Evolutionary conservation across 2,797 vertebrate species (phyloP), one percentile per base, ranked within the genome.

Genomic region (Orientallactaga sibirica): DNA sequence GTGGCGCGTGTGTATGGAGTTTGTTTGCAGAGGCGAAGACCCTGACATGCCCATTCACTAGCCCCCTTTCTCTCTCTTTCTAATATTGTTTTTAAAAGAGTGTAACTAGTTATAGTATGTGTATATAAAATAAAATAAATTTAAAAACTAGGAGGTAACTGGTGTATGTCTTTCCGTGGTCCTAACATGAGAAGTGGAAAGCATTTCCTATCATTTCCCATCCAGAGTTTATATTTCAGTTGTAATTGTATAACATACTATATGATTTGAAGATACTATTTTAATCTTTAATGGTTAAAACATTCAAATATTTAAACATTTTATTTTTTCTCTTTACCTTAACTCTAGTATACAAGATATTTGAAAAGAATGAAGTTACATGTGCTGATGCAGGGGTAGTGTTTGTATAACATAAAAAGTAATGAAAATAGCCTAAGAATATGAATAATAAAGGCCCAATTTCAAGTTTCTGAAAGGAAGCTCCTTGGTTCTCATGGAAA

Each of bases 221-320:
- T 87, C 95, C 94, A 88, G 48, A 95, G 61, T 96, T 97, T 97
- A 90, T 91, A 85, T 61, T 91, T 94, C 2, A 29, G 67, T 82
- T 96, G 91, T 94, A 93, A 96, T 98, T 97, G 95, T 67, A 96
- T 16, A 76, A 81, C 94, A 64, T 82, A 76, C 74, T 16, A 12
- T 16, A 12, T 29, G 62, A 92, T 90, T 94, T 94, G 78, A 73
- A 88, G 58, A 15, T 22, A 9, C 93, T 96, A 62, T 52, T 70
- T 70, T n/a, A 70, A 70, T 16, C 5, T 68, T n/a, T 16, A 4
- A 70, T 70, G 29, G 14, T 70, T 64, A 24, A 64, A 64, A 64
- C 62, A 64, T 64, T 24, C 2, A 58, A 79, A 68, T 68, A 29
- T 33, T 71, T 96, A 90, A 62, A 52, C 93, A 90, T 95, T 96